Percentiles rank a stretch among this genome's conserved stretches.
Evolutionary conservation across 2,888 invertebrate genomes (phyloP).

Genomic region (Poecilus cupreus): DNA sequence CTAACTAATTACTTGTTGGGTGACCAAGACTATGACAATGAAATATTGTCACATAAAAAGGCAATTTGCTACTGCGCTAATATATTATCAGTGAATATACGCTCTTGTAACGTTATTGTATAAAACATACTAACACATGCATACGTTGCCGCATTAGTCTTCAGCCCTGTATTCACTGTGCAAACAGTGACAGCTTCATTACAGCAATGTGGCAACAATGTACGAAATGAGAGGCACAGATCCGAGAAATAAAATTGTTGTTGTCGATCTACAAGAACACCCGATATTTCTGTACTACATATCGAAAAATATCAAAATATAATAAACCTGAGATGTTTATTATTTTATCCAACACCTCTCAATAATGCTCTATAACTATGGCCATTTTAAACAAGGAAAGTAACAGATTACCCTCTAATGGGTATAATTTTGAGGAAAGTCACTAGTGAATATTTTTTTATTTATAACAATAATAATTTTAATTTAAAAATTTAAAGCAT

Average conservation of each 20-base stretch:
- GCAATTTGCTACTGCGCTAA: slow-evolving; percentile 41
- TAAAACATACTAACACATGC: neutral
- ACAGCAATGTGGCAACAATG: neutral
- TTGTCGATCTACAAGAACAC: no score
- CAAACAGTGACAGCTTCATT: slow-evolving; percentile 32
- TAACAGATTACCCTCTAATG: no score
- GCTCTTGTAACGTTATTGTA: neutral
- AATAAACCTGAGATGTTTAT: no score
- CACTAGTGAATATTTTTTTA: no score
- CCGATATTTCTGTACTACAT: no score
- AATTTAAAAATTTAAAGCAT: no score
- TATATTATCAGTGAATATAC: slow-evolving; percentile 37
- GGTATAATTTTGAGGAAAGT: no score
- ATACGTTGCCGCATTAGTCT: neutral
- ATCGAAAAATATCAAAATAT: no score
- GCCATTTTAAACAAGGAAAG: no score
- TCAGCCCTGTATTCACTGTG: neutral
- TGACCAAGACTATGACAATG: slow-evolving; percentile 26
- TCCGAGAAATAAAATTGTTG: neutral
- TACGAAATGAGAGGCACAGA: neutral
- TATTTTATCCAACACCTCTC: no score
- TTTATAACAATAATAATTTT: no score
- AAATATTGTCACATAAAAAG: slow-evolving; percentile 55
- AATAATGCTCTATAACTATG: no score
- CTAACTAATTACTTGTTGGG: slow-evolving; percentile 47